Evolutionary conservation across 2,113 vertebrate genomes (phyloP).

Genomic region (Baryphthengus martii): DNA sequence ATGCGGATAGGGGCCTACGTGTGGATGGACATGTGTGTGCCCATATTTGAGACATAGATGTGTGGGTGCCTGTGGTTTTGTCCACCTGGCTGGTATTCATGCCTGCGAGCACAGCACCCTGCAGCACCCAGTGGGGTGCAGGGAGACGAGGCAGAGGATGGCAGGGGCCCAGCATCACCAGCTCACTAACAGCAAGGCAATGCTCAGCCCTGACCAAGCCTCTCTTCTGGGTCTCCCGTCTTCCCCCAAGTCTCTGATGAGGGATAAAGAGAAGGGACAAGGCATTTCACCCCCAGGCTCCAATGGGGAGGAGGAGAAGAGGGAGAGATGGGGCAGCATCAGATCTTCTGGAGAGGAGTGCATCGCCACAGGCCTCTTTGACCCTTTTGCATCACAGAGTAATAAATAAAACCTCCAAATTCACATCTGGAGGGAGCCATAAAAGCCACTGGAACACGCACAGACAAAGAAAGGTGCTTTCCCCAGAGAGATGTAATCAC

Average conservation of each 20-base stretch:
- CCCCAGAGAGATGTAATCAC: background rate
- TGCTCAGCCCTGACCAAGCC: background rate
- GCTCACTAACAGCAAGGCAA: background rate
- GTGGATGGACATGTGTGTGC: accelerated
- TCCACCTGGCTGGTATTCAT: background rate
- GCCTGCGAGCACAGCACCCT: background rate
- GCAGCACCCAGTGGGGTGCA: background rate
- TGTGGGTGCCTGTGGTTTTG: background rate
- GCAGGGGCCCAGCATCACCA: accelerated
- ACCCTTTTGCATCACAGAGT: background rate
- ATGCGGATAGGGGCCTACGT: accelerated
- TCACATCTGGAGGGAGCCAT: background rate
- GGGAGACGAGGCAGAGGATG: background rate
- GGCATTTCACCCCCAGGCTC: background rate
- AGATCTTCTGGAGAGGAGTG: background rate
- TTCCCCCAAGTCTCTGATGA: background rate
- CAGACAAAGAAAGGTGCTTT: background rate
- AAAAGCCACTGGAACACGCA: background rate
- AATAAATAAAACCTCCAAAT: background rate
- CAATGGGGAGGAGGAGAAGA: background rate
- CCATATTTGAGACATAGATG: background rate
- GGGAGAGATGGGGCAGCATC: background rate
- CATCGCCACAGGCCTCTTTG: background rate
- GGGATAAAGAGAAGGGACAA: background rate
- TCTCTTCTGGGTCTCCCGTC: background rate